Conservation (phyloP, 2,797 vertebrate genomes). For the Octomys mimax region DNA sequence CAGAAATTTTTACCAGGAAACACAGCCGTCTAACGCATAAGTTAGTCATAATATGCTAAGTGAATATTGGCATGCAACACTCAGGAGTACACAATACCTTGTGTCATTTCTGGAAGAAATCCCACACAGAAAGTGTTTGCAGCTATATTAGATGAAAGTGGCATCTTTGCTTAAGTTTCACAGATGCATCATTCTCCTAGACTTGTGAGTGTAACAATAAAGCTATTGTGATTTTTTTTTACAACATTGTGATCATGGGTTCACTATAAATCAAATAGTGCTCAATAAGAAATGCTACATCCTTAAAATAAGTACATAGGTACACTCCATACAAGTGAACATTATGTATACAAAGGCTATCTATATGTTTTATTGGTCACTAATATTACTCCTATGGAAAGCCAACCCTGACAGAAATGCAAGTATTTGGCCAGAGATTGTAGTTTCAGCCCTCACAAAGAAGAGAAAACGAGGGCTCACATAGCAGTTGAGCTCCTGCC, state of each 20-base stretch:
- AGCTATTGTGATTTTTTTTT: neutral
- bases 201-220: neutral
- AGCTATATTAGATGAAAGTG: neutral
- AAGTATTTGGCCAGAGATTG: neutral
- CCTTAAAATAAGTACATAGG: neutral
- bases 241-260: neutral
- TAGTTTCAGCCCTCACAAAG: neutral
- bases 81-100: neutral
- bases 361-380: neutral
- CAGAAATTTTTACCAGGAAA: neutral
- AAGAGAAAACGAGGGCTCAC: neutral
- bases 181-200: neutral
- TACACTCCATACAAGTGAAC: neutral
- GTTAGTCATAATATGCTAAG: neutral
- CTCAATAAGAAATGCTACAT: neutral
- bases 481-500: neutral
- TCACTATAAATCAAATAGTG: neutral
- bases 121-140: neutral
- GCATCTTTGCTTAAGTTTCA: neutral
- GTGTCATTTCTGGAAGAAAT: neutral
- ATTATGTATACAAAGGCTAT: neutral
- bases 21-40: neutral
- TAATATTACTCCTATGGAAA: neutral
- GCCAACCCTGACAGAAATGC: neutral
- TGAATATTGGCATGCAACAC: neutral